A percentile compares a stretch with the other conserved stretches of the same genome.
phyloP scores from a whole-genome alignment of 2,888 invertebrate genomes.

The Candidula unifasciata region DNA sequence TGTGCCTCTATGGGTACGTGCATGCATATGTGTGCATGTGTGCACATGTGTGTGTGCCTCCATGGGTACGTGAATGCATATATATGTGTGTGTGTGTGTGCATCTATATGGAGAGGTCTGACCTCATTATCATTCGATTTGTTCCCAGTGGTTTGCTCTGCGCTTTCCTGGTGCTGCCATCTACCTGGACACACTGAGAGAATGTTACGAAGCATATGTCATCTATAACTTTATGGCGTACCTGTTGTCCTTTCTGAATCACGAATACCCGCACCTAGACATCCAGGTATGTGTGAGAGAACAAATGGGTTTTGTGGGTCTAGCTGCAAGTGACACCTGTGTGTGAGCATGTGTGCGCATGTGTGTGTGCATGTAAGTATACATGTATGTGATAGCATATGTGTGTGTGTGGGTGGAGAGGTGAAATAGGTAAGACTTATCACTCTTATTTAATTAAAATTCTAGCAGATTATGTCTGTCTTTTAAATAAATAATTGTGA shows the following conservation, averaged over 20 bases:
- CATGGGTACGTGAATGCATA: no score
- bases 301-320: no score
- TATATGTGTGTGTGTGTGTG: no score
- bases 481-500: no score
- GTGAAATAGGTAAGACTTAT: no score
- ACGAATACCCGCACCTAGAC: slow-evolving; percentile 89
- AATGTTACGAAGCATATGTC: slow-evolving; percentile 98
- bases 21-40: no score
- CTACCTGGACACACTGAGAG: slow-evolving; percentile 93
- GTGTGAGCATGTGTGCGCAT: not conserved
- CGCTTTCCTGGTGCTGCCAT: slow-evolving; percentile 91
- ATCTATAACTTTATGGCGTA: slow-evolving; percentile 99
- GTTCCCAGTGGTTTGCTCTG: slow-evolving; percentile 89
- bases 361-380: not conserved
- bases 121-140: not conserved
- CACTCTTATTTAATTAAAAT: no score
- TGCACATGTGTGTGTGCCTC: no score
- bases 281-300: slow-evolving; percentile 75
- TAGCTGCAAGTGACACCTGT: no score
- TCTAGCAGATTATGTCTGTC: no score
- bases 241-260: slow-evolving; percentile 90
- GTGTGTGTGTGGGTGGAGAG: not conserved
- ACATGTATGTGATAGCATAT: not conserved
- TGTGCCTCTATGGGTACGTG: no score
- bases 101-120: no score